Evolutionary conservation across 2,797 vertebrate species (phyloP), one percentile per base, ranked within the genome.

Genomic region (Microcaecilia unicolor): DNA sequence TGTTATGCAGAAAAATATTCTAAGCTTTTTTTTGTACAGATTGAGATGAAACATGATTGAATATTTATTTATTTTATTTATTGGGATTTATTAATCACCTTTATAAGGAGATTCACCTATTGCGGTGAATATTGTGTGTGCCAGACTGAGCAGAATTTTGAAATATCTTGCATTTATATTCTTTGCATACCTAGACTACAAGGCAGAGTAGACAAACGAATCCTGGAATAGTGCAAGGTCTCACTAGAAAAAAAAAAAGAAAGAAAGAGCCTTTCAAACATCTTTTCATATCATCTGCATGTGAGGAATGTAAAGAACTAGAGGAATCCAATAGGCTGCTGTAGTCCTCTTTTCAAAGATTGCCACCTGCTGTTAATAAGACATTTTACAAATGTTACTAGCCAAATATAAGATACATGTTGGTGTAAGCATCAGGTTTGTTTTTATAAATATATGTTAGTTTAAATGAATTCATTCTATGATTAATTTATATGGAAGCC

Each of bases 281-380:
- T 14, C 25, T 21, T 31, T 31, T 33, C 18, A 22, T 31, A 36
- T n/a, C 37, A 40, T 41, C 37, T 35, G 37, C 44, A 48, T 48
- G 28, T 25, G 23, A 41, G 48, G n/a, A 34, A n/a, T n/a, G n/a
- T n/a, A n/a, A 48, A 47, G 27, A 21, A 48, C 28, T 30, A 31
- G 6, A 29, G 28, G 15, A 27, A 27, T 39, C 53, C 52, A 47
- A 28, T 18, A 10, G 16, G n/a, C 29, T 37, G 26, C 19, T 41
- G 38, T 47, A 55, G 41, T 69, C 58, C 47, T 31, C 53, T 70
- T 85, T 80, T 74, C 59, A 53, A 74, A 83, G 67, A 52, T 79
- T 82, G 81, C 81, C 81, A 85, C 73, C 82, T 84, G 65, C 74
- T 85, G 82, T 84, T 76, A 74, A 66, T 64, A 77, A 67, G 74